Percentiles rank a stretch among this genome's conserved stretches.
Conservation (phyloP, 2,797 vertebrate genomes). For the Diplodus sargus region DNA sequence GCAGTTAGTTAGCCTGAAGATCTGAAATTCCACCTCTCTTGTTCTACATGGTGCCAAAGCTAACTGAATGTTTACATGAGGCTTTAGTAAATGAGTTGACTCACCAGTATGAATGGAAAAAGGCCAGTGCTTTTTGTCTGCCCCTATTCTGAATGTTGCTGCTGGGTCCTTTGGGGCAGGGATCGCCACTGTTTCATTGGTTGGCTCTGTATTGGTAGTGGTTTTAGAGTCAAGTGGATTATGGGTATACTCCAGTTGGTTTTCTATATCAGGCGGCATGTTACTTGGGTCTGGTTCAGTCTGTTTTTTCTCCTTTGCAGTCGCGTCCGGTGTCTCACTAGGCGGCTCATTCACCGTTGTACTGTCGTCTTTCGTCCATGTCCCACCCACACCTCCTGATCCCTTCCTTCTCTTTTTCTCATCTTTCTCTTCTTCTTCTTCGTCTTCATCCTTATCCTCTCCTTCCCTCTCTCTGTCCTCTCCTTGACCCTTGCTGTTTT, state of each 20-base stretch:
- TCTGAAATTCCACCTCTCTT: not conserved
- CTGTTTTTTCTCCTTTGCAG: conserved; percentile 80
- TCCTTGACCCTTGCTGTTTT: conserved; percentile 84
- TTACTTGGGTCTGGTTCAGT: conserved; percentile 27
- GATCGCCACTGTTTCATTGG: conserved; percentile 43
- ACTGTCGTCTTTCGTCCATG: conserved; percentile 37
- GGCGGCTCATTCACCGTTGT: conserved; percentile 55
- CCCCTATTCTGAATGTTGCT: conserved; percentile 42
- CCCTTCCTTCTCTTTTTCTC: conserved; percentile 79
- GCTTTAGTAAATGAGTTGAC: conserved; percentile 4
- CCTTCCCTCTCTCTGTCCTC: conserved; percentile 73
- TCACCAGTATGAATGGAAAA: conserved; percentile 79
- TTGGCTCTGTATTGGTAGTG: conserved; percentile 68
- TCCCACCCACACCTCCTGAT: conserved; percentile 34
- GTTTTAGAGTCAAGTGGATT: not conserved
- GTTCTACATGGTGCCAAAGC: not conserved
- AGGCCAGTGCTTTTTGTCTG: conserved; percentile 61
- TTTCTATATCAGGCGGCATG: conserved; percentile 26
- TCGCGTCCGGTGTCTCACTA: conserved; percentile 69
- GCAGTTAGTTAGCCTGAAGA: not conserved
- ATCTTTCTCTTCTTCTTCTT: conserved; percentile 64
- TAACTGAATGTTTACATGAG: not conserved
- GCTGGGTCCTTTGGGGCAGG: conserved; percentile 32
- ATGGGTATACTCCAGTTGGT: conserved; percentile 41
- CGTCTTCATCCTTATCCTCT: conserved; percentile 66